These are phyloP conservation scores for Microplitis manilae DNA, from an alignment of 2,888 invertebrate genomes.

Conservation along the genomic window DNA sequence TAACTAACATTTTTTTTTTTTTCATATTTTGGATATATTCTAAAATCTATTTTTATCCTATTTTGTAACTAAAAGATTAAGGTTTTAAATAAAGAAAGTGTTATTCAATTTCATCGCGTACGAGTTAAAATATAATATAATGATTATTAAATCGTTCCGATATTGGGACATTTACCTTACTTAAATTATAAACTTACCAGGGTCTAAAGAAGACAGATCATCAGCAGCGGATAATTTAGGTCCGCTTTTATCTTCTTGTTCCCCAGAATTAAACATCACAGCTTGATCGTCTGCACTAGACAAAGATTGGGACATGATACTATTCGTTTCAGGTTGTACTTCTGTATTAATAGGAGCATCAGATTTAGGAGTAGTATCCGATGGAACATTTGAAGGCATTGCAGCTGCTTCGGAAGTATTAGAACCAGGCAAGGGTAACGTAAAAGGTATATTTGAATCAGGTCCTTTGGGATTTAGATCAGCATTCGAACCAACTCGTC, in stretches of 20 bases:
- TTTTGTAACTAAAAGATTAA: no score
- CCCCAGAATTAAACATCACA: slow-evolving; percentile 16
- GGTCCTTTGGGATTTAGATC: slow-evolving; percentile 65
- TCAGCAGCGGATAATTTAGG: slow-evolving; percentile 58
- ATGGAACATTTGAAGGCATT: not conserved
- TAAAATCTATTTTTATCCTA: no score
- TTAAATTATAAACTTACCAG: slow-evolving; percentile 57
- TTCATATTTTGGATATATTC: no score
- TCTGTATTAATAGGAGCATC: slow-evolving; percentile 20
- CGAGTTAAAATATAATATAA: no score
- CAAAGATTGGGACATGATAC: slow-evolving; percentile 20
- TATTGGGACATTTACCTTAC: no score
- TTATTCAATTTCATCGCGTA: no score
- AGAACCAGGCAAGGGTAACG: not conserved
- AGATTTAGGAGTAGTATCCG: slow-evolving; percentile 11
- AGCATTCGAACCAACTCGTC: slow-evolving; percentile 76
- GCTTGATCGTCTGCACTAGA: slow-evolving; percentile 11
- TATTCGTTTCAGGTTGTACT: slow-evolving; percentile 13
- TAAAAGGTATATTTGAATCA: slow-evolving; percentile 61
- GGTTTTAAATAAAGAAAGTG: no score
- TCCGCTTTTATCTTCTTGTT: slow-evolving; percentile 48
- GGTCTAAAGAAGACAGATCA: slow-evolving; percentile 63
- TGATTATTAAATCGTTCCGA: no score
- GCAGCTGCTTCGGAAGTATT: not conserved
- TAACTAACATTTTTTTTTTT: no score